Conservation (phyloP, 1,140 invertebrate genomes). For the Drosophila sturtevanti region DNA sequence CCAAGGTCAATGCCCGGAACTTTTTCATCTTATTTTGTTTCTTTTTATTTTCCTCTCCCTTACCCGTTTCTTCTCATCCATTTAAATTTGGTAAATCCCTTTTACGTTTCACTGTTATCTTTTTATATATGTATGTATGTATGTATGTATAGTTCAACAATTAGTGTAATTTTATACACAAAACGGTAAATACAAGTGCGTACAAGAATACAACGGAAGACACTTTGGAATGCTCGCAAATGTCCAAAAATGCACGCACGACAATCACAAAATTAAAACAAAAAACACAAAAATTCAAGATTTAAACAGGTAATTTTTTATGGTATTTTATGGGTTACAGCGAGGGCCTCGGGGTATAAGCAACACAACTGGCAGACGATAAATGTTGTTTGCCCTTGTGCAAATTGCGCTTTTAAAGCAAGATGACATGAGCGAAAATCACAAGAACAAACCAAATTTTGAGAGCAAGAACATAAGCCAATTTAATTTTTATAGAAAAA, state of each 20-base stretch:
- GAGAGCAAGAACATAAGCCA: conserved; percentile 37
- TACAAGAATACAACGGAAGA: not conserved
- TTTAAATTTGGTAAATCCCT: conserved; percentile 1
- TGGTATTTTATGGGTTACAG: not conserved
- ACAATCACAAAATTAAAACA: conserved; percentile 6
- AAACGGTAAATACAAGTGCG: conserved; percentile 15
- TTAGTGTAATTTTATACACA: conserved; percentile 27
- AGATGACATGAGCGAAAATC: conserved; percentile 1
- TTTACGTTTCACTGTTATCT: not conserved
- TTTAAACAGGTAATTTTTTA: conserved; percentile 33
- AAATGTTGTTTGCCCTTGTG: conserved; percentile 49
- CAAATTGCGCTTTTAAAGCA: conserved; percentile 62
- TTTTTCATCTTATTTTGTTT: conserved; percentile 5
- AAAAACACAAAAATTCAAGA: not conserved
- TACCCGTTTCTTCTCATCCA: not conserved
- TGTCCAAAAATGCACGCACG: conserved; percentile 48
- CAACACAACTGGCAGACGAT: conserved; percentile 29
- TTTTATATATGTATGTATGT: conserved; percentile 5
- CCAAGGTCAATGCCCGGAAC: not conserved
- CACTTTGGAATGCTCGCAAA: conserved; percentile 43
- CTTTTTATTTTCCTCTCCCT: not conserved
- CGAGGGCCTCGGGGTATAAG: conserved; percentile 13
- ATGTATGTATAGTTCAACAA: not conserved
- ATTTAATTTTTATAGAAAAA: conserved; percentile 48
- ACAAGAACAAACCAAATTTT: conserved; percentile 31